These are phyloP conservation scores for Phyllotis vaccarum DNA, from an alignment of 2,797 vertebrate species.

Conservation along the genomic window DNA sequence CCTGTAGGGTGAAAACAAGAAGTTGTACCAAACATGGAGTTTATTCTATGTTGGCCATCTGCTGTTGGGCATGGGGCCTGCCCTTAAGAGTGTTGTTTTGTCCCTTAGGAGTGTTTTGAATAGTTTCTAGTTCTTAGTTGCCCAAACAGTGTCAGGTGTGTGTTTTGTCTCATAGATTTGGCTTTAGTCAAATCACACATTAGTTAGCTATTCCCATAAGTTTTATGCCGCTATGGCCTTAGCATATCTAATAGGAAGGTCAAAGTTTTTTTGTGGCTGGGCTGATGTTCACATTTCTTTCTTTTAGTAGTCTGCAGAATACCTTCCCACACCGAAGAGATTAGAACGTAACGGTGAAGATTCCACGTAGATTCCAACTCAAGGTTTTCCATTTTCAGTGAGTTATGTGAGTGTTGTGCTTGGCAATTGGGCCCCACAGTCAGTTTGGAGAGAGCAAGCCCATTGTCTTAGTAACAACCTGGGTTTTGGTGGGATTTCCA, in stretches of 20 bases:
- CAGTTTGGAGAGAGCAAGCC: background rate
- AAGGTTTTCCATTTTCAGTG: background rate
- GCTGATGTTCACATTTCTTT: too few species aligned
- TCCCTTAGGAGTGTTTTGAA: too few species aligned
- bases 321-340: background rate
- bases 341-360: background rate
- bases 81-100: too few species aligned
- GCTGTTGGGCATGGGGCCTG: background rate
- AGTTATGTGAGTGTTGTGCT: background rate
- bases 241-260: background rate
- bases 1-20: background rate
- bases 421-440: background rate
- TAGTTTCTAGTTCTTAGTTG: background rate
- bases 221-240: background rate
- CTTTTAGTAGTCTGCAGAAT: background rate
- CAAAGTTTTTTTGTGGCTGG: background rate
- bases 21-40: background rate
- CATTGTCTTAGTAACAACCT: background rate
- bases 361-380: background rate
- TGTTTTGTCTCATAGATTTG: background rate
- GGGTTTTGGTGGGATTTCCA: background rate
- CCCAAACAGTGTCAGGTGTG: background rate
- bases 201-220: background rate
- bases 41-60: background rate
- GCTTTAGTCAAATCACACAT: background rate